Percentiles rank a stretch among this genome's conserved stretches.
These are phyloP conservation scores for Drosophila tani DNA, from an alignment of 1,140 invertebrate species.

Conservation along the genomic window DNA sequence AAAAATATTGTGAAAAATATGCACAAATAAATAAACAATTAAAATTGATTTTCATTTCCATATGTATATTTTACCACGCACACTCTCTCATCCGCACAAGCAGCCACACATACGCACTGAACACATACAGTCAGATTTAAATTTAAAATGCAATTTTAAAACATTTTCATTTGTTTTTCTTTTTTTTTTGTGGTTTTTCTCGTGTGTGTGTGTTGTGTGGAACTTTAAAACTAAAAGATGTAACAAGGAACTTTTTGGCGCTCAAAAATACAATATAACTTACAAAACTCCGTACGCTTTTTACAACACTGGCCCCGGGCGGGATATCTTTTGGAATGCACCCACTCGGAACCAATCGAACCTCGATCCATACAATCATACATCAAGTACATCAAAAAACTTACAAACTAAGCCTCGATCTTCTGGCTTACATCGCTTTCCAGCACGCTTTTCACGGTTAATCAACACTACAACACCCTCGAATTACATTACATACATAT, in stretches of 20 bases:
- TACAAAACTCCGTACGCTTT: conserved; percentile 69
- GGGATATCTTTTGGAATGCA: neutral
- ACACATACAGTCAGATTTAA: conserved; percentile 77
- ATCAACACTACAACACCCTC: conserved; percentile 55
- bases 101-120: conserved; percentile 46
- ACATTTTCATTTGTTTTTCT: conserved; percentile 61
- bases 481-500: conserved; percentile 73
- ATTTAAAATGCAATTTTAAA: conserved; percentile 81
- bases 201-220: conserved; percentile 59
- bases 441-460: conserved; percentile 48
- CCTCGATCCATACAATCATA: conserved; percentile 37
- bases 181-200: conserved; percentile 14
- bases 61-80: conserved; percentile 39
- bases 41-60: conserved; percentile 67
- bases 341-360: conserved; percentile 25
- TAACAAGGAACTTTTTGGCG: conserved; percentile 83
- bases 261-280: conserved; percentile 81
- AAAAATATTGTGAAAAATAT: conserved; percentile 77
- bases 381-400: conserved; percentile 53
- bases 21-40: conserved; percentile 76
- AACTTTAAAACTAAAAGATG: conserved; percentile 80
- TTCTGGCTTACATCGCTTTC: conserved; percentile 30
- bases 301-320: conserved; percentile 60
- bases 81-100: conserved; percentile 25
- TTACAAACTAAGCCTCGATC: conserved; percentile 56